These are phyloP conservation scores for Drosophila anceps DNA, from an alignment of 2,888 invertebrate genomes.

Conservation along the genomic window DNA sequence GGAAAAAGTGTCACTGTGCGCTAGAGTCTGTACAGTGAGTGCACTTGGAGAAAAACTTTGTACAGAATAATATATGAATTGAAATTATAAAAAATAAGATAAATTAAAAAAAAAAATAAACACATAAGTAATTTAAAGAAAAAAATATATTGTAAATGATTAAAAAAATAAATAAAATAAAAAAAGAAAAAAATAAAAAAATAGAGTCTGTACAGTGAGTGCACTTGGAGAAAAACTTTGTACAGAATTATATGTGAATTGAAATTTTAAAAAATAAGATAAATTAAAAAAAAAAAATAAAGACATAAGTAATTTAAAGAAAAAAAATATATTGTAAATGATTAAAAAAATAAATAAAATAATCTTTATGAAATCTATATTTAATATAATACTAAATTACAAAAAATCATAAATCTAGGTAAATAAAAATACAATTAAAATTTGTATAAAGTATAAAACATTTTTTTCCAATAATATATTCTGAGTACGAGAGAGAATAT, in stretches of 20 bases:
- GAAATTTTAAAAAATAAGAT: background rate
- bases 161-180: background rate
- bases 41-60: background rate
- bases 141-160: background rate
- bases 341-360: background rate
- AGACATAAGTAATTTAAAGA: too few species aligned
- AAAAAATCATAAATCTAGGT: too few species aligned
- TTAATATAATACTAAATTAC: too few species aligned
- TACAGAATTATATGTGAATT: background rate
- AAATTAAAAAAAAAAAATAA: background rate
- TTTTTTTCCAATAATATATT: too few species aligned
- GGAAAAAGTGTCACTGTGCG: slow-evolving; percentile 37
- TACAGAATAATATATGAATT: background rate
- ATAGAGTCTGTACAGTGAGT: background rate
- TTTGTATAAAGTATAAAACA: too few species aligned
- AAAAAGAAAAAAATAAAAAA: too few species aligned
- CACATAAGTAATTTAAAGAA: too few species aligned
- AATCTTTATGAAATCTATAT: background rate
- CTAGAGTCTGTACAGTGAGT: background rate
- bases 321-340: too few species aligned
- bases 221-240: background rate
- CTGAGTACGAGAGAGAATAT: too few species aligned
- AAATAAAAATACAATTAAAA: too few species aligned
- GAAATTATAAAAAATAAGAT: background rate
- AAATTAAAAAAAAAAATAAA: background rate